These are phyloP conservation scores for Nasua narica DNA, from an alignment of 2,797 vertebrate genomes.

Conservation along the genomic window DNA sequence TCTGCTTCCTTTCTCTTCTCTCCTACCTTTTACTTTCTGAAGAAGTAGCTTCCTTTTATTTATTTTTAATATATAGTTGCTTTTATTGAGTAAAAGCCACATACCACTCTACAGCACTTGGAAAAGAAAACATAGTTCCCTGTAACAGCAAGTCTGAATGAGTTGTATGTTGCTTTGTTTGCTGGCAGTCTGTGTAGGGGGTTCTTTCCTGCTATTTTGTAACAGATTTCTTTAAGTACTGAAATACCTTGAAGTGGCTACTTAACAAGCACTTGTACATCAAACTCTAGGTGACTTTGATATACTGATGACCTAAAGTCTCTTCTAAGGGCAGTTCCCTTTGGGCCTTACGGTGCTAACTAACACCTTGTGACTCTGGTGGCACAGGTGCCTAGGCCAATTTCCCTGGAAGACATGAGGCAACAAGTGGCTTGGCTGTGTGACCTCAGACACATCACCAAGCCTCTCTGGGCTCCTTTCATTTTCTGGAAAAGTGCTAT, in stretches of 20 bases:
- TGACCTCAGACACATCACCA: neutral
- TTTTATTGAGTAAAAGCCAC: neutral
- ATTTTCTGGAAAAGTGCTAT: neutral
- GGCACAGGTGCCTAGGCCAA: neutral
- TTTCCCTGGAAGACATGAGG: neutral
- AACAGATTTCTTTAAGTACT: neutral
- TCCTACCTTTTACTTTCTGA: neutral
- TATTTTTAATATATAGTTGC: neutral
- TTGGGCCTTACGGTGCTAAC: neutral
- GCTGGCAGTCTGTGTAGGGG: neutral
- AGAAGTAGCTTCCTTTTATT: neutral
- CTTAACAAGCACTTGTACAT: neutral
- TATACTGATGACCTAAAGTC: neutral
- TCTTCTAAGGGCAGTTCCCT: neutral
- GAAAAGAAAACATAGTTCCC: neutral
- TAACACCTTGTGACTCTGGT: neutral
- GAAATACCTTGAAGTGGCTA: neutral
- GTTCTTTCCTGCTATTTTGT: neutral
- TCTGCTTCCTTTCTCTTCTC: neutral
- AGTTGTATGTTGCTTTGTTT: neutral
- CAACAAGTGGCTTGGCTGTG: neutral
- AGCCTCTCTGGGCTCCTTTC: neutral
- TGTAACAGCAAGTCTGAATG: neutral
- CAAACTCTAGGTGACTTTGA: neutral
- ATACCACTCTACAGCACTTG: neutral